phyloP scores from a whole-genome alignment of 2,797 vertebrate genomes.

The Xiphorhynchus erythropygius region DNA sequence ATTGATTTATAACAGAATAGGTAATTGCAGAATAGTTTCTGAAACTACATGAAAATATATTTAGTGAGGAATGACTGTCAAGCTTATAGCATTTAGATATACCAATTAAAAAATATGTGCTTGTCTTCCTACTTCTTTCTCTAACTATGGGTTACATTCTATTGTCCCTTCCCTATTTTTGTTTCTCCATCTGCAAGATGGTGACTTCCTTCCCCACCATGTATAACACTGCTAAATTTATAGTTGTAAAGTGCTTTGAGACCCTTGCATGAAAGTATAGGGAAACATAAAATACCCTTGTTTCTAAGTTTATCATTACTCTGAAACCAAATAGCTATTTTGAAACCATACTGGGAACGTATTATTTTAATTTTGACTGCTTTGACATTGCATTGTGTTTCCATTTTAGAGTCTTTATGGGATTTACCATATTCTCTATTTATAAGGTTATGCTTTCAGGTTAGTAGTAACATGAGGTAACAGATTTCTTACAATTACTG shows the following conservation, averaged over 20 bases:
- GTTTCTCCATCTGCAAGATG: background rate
- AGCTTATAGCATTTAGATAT: background rate
- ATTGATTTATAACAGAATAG: background rate
- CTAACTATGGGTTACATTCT: background rate
- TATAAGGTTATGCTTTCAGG: background rate
- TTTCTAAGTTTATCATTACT: conserved; percentile 20
- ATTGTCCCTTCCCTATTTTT: background rate
- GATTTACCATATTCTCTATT: background rate
- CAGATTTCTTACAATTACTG: background rate
- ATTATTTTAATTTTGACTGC: conserved; percentile 31
- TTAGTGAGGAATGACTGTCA: background rate
- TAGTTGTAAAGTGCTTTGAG: background rate
- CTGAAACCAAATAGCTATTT: conserved; percentile 21
- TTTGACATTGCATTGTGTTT: background rate
- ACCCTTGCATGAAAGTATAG: background rate
- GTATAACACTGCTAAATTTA: background rate
- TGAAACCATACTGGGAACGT: background rate
- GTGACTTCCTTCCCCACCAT: background rate
- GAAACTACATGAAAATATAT: background rate
- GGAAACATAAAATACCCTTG: conserved; percentile 7
- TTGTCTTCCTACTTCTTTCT: background rate
- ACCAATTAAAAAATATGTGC: background rate
- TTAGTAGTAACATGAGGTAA: background rate
- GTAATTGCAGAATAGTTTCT: background rate
- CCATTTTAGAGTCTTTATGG: conserved; percentile 21